These are phyloP conservation scores for Centropus unirufus DNA, from an alignment of 2,113 vertebrate genomes.

Conservation along the genomic window DNA sequence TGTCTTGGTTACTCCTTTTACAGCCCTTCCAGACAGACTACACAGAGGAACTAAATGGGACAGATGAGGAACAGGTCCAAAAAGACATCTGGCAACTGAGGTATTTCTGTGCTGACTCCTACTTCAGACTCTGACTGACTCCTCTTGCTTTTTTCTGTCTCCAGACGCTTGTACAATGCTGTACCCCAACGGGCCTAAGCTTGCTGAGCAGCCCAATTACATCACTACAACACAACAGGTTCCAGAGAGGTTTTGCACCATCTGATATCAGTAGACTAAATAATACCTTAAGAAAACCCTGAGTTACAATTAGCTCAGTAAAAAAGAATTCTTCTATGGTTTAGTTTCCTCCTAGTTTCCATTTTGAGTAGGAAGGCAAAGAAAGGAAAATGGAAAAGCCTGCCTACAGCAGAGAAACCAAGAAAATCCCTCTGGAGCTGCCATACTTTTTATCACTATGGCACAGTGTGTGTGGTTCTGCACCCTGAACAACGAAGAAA, in stretches of 20 bases:
- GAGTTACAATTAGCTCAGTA: neutral
- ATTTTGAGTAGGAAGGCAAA: neutral
- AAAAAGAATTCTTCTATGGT: neutral
- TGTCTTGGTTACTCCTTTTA: neutral
- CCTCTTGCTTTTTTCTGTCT: neutral
- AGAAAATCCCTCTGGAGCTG: neutral
- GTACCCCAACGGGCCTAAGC: neutral
- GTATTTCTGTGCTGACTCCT: neutral
- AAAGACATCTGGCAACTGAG: neutral
- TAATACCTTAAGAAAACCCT: neutral
- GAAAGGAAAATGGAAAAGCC: neutral
- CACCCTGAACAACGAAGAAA: neutral
- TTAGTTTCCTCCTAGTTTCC: neutral
- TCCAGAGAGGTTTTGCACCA: neutral
- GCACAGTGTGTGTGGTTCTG: neutral
- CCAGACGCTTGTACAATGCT: neutral
- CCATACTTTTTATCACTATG: neutral
- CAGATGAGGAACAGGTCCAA: neutral
- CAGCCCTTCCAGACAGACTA: neutral
- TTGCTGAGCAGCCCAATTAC: neutral
- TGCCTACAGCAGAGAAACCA: neutral
- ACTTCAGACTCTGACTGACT: neutral
- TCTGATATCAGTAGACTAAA: neutral
- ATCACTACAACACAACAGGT: neutral
- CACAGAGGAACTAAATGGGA: neutral